A percentile compares a stretch with the other conserved stretches of the same genome.
Conservation (phyloP, 2,113 vertebrate genomes). For the Nothoprocta perdicaria region DNA sequence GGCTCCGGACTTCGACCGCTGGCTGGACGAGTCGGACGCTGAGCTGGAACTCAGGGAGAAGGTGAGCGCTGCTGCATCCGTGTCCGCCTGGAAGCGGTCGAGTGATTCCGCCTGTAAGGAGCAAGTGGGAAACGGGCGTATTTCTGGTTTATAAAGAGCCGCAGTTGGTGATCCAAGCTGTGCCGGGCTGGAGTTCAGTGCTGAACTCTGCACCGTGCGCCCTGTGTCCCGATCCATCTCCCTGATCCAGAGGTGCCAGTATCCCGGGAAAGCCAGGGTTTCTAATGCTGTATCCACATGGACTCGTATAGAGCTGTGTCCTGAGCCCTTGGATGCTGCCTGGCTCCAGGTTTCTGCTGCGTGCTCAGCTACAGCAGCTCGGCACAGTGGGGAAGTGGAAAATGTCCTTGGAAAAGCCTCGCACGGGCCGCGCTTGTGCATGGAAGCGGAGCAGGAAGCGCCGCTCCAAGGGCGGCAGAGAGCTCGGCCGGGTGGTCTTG, state of each 20-base stretch:
- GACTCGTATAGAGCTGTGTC: not conserved
- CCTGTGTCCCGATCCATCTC: fast-evolving
- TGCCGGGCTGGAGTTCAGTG: not conserved
- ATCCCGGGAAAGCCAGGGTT: not conserved
- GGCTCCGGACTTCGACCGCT: slow-evolving; percentile 93
- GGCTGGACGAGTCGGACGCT: slow-evolving; percentile 95
- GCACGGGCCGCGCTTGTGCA: not conserved
- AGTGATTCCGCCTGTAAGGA: not conserved
- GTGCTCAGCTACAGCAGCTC: not conserved
- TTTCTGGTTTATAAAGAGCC: not conserved
- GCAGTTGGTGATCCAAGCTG: fast-evolving
- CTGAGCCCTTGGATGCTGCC: not conserved
- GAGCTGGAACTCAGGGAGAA: slow-evolving; percentile 94
- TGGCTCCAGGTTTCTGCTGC: not conserved
- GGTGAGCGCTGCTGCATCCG: slow-evolving; percentile 70
- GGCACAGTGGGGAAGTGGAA: not conserved
- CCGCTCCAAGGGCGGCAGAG: not conserved
- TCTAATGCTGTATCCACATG: not conserved
- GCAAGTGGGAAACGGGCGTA: not conserved
- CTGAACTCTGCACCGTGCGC: fast-evolving
- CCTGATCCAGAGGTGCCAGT: fast-evolving
- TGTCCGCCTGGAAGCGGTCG: fast-evolving
- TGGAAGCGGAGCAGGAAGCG: not conserved
- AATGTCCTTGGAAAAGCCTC: not conserved
- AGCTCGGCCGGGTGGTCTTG: slow-evolving; percentile 4